Evolutionary conservation across 2,113 vertebrate species (phyloP).

Genomic region (Serinus canaria): DNA sequence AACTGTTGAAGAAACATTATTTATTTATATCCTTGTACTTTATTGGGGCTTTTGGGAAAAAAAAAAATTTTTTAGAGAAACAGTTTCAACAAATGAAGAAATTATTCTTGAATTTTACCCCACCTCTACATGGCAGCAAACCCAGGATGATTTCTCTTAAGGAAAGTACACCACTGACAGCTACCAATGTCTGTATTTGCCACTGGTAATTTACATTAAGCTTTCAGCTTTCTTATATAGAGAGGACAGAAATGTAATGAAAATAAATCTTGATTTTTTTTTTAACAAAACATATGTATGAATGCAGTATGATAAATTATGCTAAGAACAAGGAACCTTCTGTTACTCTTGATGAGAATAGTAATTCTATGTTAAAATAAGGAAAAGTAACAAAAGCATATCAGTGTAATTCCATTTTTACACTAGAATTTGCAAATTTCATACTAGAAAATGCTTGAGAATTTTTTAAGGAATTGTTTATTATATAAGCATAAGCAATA

Average conservation of each 20-base stretch:
- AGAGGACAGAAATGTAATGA: neutral
- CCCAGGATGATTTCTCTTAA: neutral
- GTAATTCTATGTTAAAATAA: neutral
- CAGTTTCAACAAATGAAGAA: neutral
- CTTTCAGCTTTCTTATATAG: neutral
- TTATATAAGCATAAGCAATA: neutral
- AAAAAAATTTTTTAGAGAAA: neutral
- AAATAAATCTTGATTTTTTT: neutral
- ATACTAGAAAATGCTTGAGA: neutral
- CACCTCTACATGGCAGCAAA: neutral
- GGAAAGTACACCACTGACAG: neutral
- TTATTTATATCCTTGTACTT: neutral
- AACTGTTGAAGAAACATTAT: neutral
- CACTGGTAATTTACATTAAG: neutral
- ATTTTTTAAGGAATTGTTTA: neutral
- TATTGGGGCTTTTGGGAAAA: neutral
- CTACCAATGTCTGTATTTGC: neutral
- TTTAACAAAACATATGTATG: neutral
- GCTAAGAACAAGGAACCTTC: neutral
- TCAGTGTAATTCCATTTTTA: neutral
- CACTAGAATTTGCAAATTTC: neutral
- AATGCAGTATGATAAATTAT: neutral
- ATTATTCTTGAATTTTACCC: neutral
- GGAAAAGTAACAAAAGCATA: neutral
- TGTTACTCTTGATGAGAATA: neutral